phyloP scores from a whole-genome alignment of 23 tunicate species.

The Ciona savignyi region DNA sequence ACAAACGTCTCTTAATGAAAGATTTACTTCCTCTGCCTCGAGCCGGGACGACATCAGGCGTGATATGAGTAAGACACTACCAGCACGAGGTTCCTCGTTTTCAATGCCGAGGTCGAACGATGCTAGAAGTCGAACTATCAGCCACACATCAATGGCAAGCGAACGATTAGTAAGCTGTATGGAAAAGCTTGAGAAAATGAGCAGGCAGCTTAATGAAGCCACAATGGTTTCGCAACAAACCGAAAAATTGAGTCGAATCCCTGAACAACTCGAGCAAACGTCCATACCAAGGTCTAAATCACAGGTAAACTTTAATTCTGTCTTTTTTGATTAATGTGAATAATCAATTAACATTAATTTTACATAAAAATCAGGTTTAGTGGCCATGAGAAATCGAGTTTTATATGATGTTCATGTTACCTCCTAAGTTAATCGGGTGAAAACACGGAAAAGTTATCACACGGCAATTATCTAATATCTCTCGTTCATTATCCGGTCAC shows the following conservation, averaged over 20 bases:
- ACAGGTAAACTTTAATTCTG: too few relatives aligned
- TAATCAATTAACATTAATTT: too few relatives aligned
- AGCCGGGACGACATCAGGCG: not conserved
- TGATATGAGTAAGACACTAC: not conserved
- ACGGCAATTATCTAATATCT: too few relatives aligned
- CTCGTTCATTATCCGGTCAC: too few relatives aligned
- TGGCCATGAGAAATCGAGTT: too few relatives aligned
- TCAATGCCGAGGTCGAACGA: not conserved
- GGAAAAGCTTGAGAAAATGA: conserved; percentile 32
- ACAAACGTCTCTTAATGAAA: not conserved
- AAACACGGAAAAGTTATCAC: not conserved
- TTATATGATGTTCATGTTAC: too few relatives aligned
- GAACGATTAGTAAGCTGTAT: conserved; percentile 42
- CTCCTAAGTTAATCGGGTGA: too few relatives aligned
- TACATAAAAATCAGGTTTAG: too few relatives aligned
- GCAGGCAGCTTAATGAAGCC: conserved; percentile 24
- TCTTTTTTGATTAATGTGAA: too few relatives aligned
- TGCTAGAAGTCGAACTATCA: not conserved
- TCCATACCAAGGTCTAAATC: not conserved
- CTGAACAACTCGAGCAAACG: not conserved
- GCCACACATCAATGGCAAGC: conserved; percentile 32
- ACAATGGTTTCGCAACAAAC: conserved; percentile 3
- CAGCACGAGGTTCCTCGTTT: not conserved
- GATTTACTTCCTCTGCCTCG: not conserved
- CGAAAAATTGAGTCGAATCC: conserved; percentile 19